Evolutionary conservation across 2,797 vertebrate species (phyloP).

Genomic region (Glyptemys insculpta): DNA sequence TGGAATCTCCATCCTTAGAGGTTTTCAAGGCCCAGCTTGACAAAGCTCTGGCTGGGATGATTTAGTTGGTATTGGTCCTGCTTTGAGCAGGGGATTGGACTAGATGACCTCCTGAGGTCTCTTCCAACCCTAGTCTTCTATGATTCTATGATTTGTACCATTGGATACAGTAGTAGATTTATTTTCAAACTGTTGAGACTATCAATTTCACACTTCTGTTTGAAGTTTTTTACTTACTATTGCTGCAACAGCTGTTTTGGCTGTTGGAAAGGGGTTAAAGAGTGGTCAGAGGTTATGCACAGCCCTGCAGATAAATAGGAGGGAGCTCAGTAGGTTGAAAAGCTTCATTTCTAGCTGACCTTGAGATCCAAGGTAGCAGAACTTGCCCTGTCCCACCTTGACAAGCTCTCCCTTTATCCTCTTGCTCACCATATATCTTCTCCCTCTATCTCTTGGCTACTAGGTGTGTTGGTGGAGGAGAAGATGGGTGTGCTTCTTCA

Average conservation of each 20-base stretch:
- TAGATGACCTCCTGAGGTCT: too few relatives aligned
- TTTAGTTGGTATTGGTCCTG: too few relatives aligned
- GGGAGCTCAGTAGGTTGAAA: not conserved
- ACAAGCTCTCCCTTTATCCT: not conserved
- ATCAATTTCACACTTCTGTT: not conserved
- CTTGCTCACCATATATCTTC: not conserved
- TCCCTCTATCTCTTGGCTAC: not conserved
- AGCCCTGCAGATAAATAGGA: not conserved
- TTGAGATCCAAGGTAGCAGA: not conserved
- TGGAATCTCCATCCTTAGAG: too few relatives aligned
- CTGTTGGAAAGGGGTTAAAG: not conserved
- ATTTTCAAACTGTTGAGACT: conserved; percentile 15
- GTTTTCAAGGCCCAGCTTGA: too few relatives aligned
- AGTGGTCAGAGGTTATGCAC: not conserved
- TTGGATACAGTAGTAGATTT: not conserved
- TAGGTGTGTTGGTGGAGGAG: not conserved
- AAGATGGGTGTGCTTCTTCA: not conserved
- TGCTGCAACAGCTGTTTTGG: not conserved
- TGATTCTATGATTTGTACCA: not conserved
- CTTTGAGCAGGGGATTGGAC: too few relatives aligned
- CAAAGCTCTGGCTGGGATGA: too few relatives aligned
- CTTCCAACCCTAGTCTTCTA: too few relatives aligned
- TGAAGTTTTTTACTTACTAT: not conserved
- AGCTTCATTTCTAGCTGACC: not conserved
- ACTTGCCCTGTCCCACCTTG: not conserved